phyloP scores from a whole-genome alignment of 2,113 vertebrate genomes.

The Uria aalge region DNA sequence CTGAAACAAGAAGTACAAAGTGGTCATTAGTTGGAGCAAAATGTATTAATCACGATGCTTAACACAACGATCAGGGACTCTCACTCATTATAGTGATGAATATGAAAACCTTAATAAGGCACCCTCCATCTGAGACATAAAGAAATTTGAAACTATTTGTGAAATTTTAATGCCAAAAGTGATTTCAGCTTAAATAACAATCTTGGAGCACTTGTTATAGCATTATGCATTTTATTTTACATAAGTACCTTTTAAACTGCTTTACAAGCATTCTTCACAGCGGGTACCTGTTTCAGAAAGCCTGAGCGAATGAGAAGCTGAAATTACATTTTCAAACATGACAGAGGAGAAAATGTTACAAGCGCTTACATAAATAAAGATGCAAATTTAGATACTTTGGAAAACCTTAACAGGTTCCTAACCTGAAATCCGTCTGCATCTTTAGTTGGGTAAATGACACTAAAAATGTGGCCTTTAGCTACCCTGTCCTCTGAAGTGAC shows the following conservation, averaged over 20 bases:
- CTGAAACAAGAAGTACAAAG: not conserved
- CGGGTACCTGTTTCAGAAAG: not conserved
- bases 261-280: not conserved
- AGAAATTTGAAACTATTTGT: not conserved
- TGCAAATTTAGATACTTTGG: not conserved
- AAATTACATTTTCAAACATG: not conserved
- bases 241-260: not conserved
- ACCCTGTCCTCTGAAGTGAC: not conserved
- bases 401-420: not conserved
- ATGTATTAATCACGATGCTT: not conserved
- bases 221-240: not conserved
- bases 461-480: not conserved
- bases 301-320: not conserved
- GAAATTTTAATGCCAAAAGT: not conserved
- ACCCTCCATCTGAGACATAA: not conserved
- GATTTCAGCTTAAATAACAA: constrained; percentile 7
- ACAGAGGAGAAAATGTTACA: not conserved
- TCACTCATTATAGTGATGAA: not conserved
- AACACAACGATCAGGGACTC: accelerated
- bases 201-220: not conserved
- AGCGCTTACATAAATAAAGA: not conserved
- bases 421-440: not conserved
- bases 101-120: not conserved
- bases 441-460: not conserved
- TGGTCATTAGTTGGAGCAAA: accelerated